phyloP scores from a whole-genome alignment of 2,113 vertebrate genomes.

The Tyrannus savana region DNA sequence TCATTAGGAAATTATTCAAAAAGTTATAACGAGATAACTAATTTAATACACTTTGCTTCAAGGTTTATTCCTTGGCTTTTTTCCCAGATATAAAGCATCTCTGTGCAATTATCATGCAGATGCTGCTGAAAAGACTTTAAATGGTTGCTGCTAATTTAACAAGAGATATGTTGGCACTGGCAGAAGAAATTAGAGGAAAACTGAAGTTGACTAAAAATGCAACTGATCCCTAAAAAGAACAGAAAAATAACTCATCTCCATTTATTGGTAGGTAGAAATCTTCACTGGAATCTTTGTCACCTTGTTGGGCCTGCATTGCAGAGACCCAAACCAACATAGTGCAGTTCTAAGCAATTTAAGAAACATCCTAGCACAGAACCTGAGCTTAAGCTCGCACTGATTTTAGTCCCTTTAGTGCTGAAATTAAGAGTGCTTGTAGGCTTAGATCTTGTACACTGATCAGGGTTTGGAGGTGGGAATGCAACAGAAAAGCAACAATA shows the following conservation, averaged over 20 bases:
- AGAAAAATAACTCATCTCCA: background rate
- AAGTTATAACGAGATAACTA: conserved; percentile 78
- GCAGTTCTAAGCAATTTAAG: background rate
- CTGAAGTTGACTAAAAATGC: conserved; percentile 21
- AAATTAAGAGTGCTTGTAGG: background rate
- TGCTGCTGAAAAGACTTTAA: conserved; percentile 71
- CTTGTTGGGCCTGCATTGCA: background rate
- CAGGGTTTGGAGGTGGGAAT: background rate
- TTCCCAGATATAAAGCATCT: conserved; percentile 77
- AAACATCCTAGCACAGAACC: background rate
- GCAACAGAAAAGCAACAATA: background rate
- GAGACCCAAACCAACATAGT: background rate
- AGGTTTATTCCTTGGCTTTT: conserved; percentile 78
- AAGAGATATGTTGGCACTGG: conserved; percentile 48
- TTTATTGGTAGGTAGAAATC: background rate
- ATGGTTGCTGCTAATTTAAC: conserved; percentile 74
- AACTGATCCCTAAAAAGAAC: background rate
- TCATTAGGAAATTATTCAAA: conserved; percentile 76
- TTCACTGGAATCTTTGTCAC: background rate
- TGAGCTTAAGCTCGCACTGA: background rate
- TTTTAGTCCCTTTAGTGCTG: background rate
- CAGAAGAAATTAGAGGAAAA: conserved; percentile 42
- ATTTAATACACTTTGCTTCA: conserved; percentile 80
- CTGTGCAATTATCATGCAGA: conserved; percentile 76
- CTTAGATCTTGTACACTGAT: background rate